Evolutionary conservation across 2,888 invertebrate species (phyloP), one percentile per base, ranked within the genome.

Genomic region (Chrysotoxum bicinctum): DNA sequence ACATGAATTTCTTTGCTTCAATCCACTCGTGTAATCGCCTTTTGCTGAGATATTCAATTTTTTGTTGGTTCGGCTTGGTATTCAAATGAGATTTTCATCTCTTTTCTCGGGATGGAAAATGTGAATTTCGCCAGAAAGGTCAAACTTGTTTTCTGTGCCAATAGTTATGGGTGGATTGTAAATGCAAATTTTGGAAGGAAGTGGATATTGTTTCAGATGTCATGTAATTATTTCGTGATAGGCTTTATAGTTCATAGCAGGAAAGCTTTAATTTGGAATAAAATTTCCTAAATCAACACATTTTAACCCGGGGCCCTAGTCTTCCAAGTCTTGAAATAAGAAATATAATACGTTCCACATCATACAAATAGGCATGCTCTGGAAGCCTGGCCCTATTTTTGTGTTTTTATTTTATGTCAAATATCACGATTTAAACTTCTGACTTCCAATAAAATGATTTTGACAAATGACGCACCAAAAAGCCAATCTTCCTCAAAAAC

Each of bases 21-120:
- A 75, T 60, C 66, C 84, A 73, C 56, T 75, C 79, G 79, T 72
- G 84, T 85, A 85, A 85, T 72, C 68, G 84, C 75, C 70, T 72
- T 74, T 72, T 68, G 35, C 64, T 73, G 75, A 62, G 66, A 64
- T 64, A 68, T 62, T 48, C 68, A 68, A 21, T 50, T 64, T 64
- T 40, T 56, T 19, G 16, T 12, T 21, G 50, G 32, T 30, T 21
- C 1, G 0, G 12, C 30, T 62, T 66, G 30, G 40, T 52, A 58
- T 79, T 58, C 58, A 72, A 70, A 84, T 75, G 75, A 75, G 84
- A 80, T 75, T 84, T 70, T 35, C 79, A 83, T 83, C 69, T 73
- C 58, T n/a, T 48, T n/a, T 14, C 0, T n/a, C 60, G 43, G n/a
- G 26, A 26, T 6, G 7, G 5, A 26, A 30, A 45, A 64, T 64